Conservation (phyloP, 2,888 invertebrate genomes). For the Horisme vitalbata region DNA sequence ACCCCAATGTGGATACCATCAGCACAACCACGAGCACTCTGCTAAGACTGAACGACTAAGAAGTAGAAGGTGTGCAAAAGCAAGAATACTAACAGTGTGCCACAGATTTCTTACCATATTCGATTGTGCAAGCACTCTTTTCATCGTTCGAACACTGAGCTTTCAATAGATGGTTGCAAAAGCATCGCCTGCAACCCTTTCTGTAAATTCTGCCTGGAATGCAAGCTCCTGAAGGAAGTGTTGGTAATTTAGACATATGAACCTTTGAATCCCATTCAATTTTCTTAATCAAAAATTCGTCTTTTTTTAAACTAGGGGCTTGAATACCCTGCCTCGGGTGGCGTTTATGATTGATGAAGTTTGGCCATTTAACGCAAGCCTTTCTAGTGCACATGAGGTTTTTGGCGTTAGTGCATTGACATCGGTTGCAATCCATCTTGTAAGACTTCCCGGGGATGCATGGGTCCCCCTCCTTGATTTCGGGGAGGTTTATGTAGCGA, state of each 20-base stretch:
- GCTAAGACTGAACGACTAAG: too few species aligned
- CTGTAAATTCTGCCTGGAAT: conserved; percentile 54
- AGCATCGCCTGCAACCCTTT: conserved; percentile 51
- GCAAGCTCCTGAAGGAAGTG: conserved; percentile 45
- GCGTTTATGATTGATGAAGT: background rate
- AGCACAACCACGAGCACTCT: too few species aligned
- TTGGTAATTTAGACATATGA: too few species aligned
- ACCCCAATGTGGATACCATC: too few species aligned
- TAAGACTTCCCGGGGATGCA: conserved; percentile 54
- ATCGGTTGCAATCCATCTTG: conserved; percentile 60
- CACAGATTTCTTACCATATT: conserved; percentile 31
- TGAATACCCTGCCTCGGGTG: background rate
- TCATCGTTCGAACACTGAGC: conserved; percentile 34
- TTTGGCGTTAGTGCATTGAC: conserved; percentile 47
- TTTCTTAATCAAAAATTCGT: too few species aligned
- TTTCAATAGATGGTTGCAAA: conserved; percentile 42
- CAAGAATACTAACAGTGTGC: too few species aligned
- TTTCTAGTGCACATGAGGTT: conserved; percentile 64
- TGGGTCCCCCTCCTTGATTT: conserved; percentile 47
- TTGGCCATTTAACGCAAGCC: conserved; percentile 47
- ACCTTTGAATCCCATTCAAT: too few species aligned
- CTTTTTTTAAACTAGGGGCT: too few species aligned
- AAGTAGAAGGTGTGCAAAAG: too few species aligned
- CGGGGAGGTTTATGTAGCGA: conserved; percentile 36
- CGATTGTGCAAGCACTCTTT: conserved; percentile 28